Evolutionary conservation across 2,797 vertebrate genomes (phyloP), one percentile per base, ranked within the genome.

Genomic region (Dryobates pubescens): DNA sequence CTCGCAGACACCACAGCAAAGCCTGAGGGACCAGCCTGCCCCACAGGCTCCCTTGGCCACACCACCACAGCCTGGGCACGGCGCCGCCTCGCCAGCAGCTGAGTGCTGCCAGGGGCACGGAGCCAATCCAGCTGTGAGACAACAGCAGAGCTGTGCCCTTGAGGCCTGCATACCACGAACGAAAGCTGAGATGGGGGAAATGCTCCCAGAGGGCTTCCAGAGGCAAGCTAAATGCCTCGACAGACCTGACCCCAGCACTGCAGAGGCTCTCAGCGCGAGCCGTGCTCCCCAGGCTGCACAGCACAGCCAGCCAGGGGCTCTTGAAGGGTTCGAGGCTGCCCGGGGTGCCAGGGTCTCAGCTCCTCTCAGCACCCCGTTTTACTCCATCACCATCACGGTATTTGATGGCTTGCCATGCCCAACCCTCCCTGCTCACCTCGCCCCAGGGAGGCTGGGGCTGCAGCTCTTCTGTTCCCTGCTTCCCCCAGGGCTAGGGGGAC

Each of bases 211-310:
- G 29, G 59, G 75, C 36, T 83, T 43, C 2, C 2, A 8, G 30
- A 61, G 49, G 62, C 0, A 1, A 71, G 14, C 56, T 53, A 71
- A 88, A 89, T 51, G 49, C 51, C 67, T 86, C 76, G 45, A 75
- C 13, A 74, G 15, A 89, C 29, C 54, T 56, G 59, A 82, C 16
- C 13, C 7, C 70, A 83, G 30, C 49, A 7, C 20, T 32, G 17
- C n/a, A 51, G 68, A 3, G 1, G 34, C 43, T 75, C 59, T 61
- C 3, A 4, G 56, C 32, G 62, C 34, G 29, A 67, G 12, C 38
- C 19, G 18, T 1, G 1, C 51, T n/a, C 1, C 0, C 49, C 2
- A 0, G 53, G 62, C 57, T 22, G 30, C 30, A 8, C 3, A 4
- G 45, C 54, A 51, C 2, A 41, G 75, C 10, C 30, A 71, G 59